Evolutionary conservation across 2,888 invertebrate species (phyloP).

Genomic region (Lysandra bellargus): DNA sequence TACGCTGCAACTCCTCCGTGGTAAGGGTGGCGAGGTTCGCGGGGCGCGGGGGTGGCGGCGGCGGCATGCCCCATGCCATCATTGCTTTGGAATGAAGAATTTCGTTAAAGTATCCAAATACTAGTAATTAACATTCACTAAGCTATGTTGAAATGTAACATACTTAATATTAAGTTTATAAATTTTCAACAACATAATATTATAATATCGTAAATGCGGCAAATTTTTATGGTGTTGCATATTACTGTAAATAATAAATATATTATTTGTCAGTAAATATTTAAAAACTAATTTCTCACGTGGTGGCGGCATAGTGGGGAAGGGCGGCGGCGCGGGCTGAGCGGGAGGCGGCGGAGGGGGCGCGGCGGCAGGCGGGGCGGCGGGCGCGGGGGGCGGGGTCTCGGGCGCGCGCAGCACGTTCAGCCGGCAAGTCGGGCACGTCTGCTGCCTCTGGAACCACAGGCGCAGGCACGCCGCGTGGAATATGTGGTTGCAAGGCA

Average conservation of each 20-base stretch:
- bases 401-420: slow-evolving; percentile 85
- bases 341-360: slow-evolving; percentile 43
- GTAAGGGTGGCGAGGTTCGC: slow-evolving; percentile 86
- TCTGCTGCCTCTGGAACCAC: slow-evolving; percentile 99
- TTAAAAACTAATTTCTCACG: slow-evolving; percentile 48
- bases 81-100: slow-evolving; percentile 54
- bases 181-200: too few relatives aligned
- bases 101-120: background rate
- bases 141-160: too few relatives aligned
- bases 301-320: slow-evolving; percentile 65
- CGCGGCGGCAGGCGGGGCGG: slow-evolving; percentile 47
- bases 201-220: too few relatives aligned
- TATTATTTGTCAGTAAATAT: too few relatives aligned
- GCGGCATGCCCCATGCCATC: slow-evolving; percentile 73
- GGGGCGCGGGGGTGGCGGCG: slow-evolving; percentile 88
- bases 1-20: slow-evolving; percentile 89
- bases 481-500: slow-evolving; percentile 99
- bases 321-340: slow-evolving; percentile 56
- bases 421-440: slow-evolving; percentile 98
- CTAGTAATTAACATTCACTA: background rate
- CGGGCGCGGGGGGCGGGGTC: slow-evolving; percentile 50
- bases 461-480: slow-evolving; percentile 98
- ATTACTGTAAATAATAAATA: too few relatives aligned
- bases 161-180: too few relatives aligned
- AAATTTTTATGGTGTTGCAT: too few relatives aligned